phyloP scores from a whole-genome alignment of 2,113 vertebrate species.

The Tauraco erythrolophus region DNA sequence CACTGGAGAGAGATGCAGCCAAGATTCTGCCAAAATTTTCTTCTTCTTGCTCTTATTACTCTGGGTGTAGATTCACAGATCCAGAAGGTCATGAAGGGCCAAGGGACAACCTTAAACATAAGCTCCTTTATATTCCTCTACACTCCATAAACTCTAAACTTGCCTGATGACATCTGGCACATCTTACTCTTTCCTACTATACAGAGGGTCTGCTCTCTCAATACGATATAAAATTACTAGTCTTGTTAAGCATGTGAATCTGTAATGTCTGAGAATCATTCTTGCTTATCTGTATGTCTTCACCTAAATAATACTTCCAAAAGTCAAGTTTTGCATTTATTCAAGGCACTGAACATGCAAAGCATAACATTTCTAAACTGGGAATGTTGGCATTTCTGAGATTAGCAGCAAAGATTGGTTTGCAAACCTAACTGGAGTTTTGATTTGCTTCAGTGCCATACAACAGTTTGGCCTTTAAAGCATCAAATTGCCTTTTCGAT shows the following conservation, averaged over 20 bases:
- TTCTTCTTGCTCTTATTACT: background rate
- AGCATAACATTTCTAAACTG: background rate
- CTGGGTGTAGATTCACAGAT: background rate
- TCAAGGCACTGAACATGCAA: background rate
- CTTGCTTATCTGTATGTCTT: constrained; percentile 23
- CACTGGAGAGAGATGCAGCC: background rate
- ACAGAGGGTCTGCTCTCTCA: background rate
- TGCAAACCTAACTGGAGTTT: constrained; percentile 32
- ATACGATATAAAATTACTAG: constrained; percentile 15
- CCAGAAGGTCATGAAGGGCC: background rate
- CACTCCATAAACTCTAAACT: background rate
- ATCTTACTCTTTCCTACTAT: background rate
- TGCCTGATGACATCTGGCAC: background rate
- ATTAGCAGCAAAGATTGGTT: background rate
- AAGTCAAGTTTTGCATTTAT: background rate
- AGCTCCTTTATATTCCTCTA: constrained; percentile 15
- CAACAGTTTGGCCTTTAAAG: constrained; percentile 36
- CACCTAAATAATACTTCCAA: constrained; percentile 8
- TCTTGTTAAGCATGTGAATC: background rate
- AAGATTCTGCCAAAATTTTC: constrained; percentile 5
- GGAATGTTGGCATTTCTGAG: constrained; percentile 5
- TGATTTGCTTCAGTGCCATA: constrained; percentile 53
- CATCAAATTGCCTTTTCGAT: constrained; percentile 53
- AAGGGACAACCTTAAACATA: constrained; percentile 14
- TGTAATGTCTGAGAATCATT: constrained; percentile 8